Evolutionary conservation across 1,140 invertebrate species (phyloP).

Genomic region (Drosophila tani): DNA sequence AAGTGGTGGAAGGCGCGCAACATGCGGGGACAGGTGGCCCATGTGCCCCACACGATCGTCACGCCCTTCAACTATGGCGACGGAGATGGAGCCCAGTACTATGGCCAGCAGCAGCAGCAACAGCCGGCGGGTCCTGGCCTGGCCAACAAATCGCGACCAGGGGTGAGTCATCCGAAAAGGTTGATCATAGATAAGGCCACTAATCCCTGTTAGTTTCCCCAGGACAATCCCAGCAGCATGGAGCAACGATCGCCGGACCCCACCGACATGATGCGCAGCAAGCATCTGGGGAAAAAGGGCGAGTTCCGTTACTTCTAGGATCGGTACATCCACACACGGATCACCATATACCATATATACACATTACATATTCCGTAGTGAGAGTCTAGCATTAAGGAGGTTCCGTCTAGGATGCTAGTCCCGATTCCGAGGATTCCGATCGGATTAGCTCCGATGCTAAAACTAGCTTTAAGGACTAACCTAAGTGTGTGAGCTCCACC

Average conservation of each 20-base stretch:
- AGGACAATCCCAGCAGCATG: slow-evolving; percentile 84
- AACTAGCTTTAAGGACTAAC: slow-evolving; percentile 72
- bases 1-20: slow-evolving; percentile 99
- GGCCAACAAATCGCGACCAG: slow-evolving; percentile 53
- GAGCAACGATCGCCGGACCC: slow-evolving; percentile 85
- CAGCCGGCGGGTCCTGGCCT: slow-evolving; percentile 20
- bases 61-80: slow-evolving; percentile 87
- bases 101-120: slow-evolving; percentile 85
- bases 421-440: slow-evolving; percentile 13
- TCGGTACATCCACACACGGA: background rate
- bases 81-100: slow-evolving; percentile 87
- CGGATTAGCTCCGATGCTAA: slow-evolving; percentile 46
- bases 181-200: too few relatives aligned
- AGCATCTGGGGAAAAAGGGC: slow-evolving; percentile 96
- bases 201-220: background rate
- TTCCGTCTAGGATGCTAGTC: slow-evolving; percentile 32
- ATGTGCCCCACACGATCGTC: slow-evolving; percentile 99
- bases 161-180: slow-evolving; percentile 13
- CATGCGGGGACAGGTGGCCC: slow-evolving; percentile 93
- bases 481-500: slow-evolving; percentile 58
- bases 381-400: slow-evolving; percentile 37
- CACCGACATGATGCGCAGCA: slow-evolving; percentile 93
- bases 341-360: slow-evolving; percentile 35
- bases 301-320: slow-evolving; percentile 97
- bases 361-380: slow-evolving; percentile 54